Evolutionary conservation across 2,888 invertebrate species (phyloP).

Genomic region (Sphaerophoria rueppellii): DNA sequence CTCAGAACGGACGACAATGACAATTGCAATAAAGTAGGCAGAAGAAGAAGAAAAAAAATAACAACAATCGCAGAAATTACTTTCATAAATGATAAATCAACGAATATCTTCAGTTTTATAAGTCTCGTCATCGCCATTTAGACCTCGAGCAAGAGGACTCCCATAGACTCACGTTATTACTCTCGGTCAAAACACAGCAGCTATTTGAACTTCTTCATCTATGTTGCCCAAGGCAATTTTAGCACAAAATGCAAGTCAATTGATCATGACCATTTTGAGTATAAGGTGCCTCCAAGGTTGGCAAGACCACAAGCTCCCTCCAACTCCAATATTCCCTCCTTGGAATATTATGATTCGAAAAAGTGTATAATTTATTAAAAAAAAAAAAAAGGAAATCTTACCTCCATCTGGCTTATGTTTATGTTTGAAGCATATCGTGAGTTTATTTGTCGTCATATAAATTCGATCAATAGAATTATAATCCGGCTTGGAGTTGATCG

Average conservation of each 20-base stretch:
- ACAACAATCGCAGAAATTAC: slow-evolving; percentile 50
- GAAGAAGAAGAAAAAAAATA: neutral
- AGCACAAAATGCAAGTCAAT: slow-evolving; percentile 49
- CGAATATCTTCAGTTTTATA: slow-evolving; percentile 32
- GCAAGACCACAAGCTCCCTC: slow-evolving; percentile 19
- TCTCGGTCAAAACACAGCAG: neutral
- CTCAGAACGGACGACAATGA: slow-evolving; percentile 19
- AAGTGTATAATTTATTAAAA: slow-evolving; percentile 25
- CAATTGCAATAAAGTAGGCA: neutral
- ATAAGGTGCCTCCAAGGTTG: slow-evolving; percentile 26
- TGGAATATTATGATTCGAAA: slow-evolving; percentile 1
- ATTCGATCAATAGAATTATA: slow-evolving; percentile 46
- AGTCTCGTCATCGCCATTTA: slow-evolving; percentile 13
- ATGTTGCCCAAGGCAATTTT: slow-evolving; percentile 5
- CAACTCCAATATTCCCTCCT: slow-evolving; percentile 2
- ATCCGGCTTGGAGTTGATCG: slow-evolving; percentile 24
- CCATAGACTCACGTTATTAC: slow-evolving; percentile 4
- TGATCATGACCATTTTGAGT: slow-evolving; percentile 42
- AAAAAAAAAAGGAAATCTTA: neutral
- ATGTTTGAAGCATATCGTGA: slow-evolving; percentile 27
- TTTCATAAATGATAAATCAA: slow-evolving; percentile 66
- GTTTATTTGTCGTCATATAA: slow-evolving; percentile 35
- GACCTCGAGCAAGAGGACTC: neutral
- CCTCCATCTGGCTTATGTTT: neutral
- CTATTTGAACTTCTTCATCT: slow-evolving; percentile 14